Evolutionary conservation across 2,888 invertebrate genomes (phyloP), one percentile per base, ranked within the genome.

Genomic region (Trichacis sp.): DNA sequence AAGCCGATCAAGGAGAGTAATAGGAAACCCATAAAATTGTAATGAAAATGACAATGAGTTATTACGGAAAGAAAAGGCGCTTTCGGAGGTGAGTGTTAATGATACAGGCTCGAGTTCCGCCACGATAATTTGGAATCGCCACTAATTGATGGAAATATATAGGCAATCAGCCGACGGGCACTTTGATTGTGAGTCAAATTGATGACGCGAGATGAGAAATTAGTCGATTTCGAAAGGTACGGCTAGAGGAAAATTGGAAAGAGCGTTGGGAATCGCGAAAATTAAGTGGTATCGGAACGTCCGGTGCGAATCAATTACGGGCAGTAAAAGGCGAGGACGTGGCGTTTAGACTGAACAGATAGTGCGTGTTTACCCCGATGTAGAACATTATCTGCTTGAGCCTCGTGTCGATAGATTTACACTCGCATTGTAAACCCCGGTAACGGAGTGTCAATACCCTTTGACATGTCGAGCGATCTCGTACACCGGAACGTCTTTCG

Each of bases 1-100:
- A 58, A 64, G 68, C 60, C 61, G 64, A 68, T 57, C 63, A 56
- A 57, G 51, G 57, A 54, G 64, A 64, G 61, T 68, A 63, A 68
- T 68, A 61, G 64, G 68, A 64, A 68, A 68, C 61, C 68, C 63
- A 68, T 68, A 61, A 68, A 59, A 60, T 63, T 17, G 51, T 60
- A 64, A 64, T 68, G 67, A 68, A 64, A 68, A 68, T 63, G 67
- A 68, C 67, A 68, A 68, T 68, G 64, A 68, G 57, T 68, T 68
- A 68, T 64, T 60, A 60, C 30, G 57, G 45, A 57, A 52, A 55
- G 63, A 67, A 63, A 67, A 67, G 53, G 59, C 62, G 52, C 6
- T 49, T 5, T n/a, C n/a, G n/a, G n/a, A n/a, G n/a, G n/a, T n/a
- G 50, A 5, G 38, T 46, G 53, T 53, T 65, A 63, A 68, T 63